Conservation (phyloP, 2,888 invertebrate genomes). For the Oligia strigilis region DNA sequence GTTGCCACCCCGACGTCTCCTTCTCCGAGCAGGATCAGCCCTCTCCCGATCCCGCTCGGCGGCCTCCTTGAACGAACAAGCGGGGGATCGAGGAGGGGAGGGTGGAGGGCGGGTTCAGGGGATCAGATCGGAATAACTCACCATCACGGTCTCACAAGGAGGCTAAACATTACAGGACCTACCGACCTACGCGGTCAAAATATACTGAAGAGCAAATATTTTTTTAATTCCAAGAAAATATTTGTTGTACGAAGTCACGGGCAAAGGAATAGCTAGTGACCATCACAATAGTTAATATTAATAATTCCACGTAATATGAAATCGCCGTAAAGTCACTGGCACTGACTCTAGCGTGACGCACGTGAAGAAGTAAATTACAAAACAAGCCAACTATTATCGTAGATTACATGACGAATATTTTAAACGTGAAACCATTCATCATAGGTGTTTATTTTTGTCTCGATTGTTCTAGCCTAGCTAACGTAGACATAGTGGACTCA, state of each 20-base stretch:
- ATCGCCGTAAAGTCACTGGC: slow-evolving; percentile 31
- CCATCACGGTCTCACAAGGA: too few species aligned
- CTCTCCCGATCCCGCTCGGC: too few species aligned
- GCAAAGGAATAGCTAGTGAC: background rate
- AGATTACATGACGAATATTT: slow-evolving; percentile 37
- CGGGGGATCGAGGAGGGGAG: too few species aligned
- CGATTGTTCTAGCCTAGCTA: slow-evolving; percentile 8
- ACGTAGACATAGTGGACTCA: background rate
- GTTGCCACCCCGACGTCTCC: too few species aligned
- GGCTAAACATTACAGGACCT: too few species aligned
- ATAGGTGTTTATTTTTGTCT: slow-evolving; percentile 8
- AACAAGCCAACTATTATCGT: slow-evolving; percentile 38
- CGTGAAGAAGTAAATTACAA: slow-evolving; percentile 44
- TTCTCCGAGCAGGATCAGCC: too few species aligned
- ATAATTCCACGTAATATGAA: slow-evolving; percentile 22
- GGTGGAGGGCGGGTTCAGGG: too few species aligned
- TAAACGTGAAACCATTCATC: slow-evolving; percentile 31
- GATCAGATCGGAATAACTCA: too few species aligned
- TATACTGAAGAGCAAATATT: background rate
- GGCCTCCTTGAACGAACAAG: too few species aligned
- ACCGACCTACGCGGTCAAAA: too few species aligned
- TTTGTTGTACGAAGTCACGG: background rate
- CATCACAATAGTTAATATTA: slow-evolving; percentile 4
- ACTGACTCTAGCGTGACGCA: slow-evolving; percentile 53
- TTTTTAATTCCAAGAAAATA: too few species aligned